Base-by-base conservation (phyloP, 2,888 invertebrate genomes). In the Elgonia sp. region DNA sequence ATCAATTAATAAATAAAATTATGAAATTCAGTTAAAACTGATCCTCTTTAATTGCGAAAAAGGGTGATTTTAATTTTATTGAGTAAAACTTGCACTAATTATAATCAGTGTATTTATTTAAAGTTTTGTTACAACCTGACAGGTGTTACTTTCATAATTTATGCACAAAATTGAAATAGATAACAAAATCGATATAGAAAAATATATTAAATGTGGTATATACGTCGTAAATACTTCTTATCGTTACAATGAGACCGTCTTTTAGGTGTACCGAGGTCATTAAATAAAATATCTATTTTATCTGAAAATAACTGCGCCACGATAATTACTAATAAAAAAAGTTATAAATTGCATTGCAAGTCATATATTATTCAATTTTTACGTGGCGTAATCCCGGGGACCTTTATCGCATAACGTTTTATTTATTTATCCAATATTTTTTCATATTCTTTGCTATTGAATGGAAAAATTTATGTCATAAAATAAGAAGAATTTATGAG, bases 131-230 rank as follows among this genome's bases (percentile, higher is more conserved):
- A 12, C 39, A 62, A 37, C 62, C 3, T n/a, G 62, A 5, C 16
- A 29, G 3, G 5, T 9, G n/a, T 39, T 1, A n/a, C 62, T 62
- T 62, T 63, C 14, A 40, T 63, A 63, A 63, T 20, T 29, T 69
- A 50, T 37, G 37, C n/a, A 4, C 10, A 3, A 50, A 67, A n/a
- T 37, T 37, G 29, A 70, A 70, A 53, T 0, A 37, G 37, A 70
- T 53, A 70, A 53, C 53, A 70, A 70, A 53, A 70, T 70, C 70
- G 70, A 70, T 70, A 70, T 53, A 70, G 50, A 70, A 69, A 69
- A 69, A 69, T 69, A 69, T 69, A 69, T 69, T 50, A 50, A 50
- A 69, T 69, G 69, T 16, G 46, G 42, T 69, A 69, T 69, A 29
- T 50, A n/a, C 42, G 20, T 65, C 69, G 10, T 69, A 69, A 50